Percentiles rank a stretch among this genome's conserved stretches.
Evolutionary conservation across 2,113 vertebrate genomes (phyloP).

Genomic region (Alouatta palliata): DNA sequence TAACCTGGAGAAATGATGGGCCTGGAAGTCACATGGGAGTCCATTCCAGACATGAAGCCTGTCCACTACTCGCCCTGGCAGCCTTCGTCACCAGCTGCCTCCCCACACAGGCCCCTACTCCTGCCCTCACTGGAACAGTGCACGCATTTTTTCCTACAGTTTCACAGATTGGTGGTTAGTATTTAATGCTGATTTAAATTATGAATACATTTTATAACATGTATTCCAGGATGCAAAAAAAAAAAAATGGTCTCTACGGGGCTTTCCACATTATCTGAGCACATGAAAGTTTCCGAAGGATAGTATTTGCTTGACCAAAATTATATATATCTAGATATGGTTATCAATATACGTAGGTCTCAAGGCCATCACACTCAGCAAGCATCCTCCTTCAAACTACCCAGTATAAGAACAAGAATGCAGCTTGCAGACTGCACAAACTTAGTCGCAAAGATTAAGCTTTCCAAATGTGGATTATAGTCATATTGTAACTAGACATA

Average conservation of each 20-base stretch:
- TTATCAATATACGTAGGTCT: neutral
- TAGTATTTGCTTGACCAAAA: neutral
- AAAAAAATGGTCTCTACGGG: neutral
- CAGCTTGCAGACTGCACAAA: too few species aligned
- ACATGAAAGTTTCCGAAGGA: neutral
- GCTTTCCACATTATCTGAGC: neutral
- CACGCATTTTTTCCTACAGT: neutral
- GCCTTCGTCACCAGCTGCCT: neutral
- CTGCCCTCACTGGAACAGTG: neutral
- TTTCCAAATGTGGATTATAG: too few species aligned
- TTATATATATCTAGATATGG: neutral
- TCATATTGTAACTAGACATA: too few species aligned
- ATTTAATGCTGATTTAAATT: neutral
- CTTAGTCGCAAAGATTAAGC: too few species aligned
- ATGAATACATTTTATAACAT: neutral
- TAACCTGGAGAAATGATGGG: neutral
- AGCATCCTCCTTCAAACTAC: too few species aligned
- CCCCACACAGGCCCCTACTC: accelerated
- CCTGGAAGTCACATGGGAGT: neutral
- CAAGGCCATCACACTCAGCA: too few species aligned
- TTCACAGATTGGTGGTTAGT: neutral
- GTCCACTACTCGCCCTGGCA: too few species aligned
- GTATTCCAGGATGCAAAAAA: neutral
- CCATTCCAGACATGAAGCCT: accelerated
- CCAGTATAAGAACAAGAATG: too few species aligned